Evolutionary conservation across 2,888 invertebrate genomes (phyloP), one percentile per base, ranked within the genome.

Genomic region (Clistopyga incitator): DNA sequence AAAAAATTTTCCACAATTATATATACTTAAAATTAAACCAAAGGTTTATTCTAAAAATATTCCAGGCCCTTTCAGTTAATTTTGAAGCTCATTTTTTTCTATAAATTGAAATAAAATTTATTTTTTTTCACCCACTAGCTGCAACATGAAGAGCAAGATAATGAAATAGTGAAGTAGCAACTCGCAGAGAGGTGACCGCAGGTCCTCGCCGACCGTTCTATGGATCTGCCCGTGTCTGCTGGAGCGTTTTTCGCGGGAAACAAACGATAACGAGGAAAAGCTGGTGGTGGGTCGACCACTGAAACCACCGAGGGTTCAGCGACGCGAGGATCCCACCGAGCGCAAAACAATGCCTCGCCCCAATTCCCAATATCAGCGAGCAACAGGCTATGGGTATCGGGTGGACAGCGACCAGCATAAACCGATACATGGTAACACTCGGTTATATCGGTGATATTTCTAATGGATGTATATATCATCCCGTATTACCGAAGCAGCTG

Each of bases 311-410:
- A 50, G 71, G 81, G 81, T 82, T 77, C 67, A 86, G 52, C 82
- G 83, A 71, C 78, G 86, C 84, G 80, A 78, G 81, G 68, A 68
- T 81, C 34, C 82, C 83, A 75, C 82, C 78, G 81, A 84, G 84
- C 83, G 85, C 82, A 81, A 85, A 86, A 86, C 86, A 88, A 88
- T 88, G 78, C 79, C 83, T 86, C 84, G 88, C 86, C 87, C 88
- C 86, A 88, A 88, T 88, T 88, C 85, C 84, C 86, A 88, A 87
- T 38, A 38, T 88, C 88, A 86, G 82, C 81, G 78, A 86, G 86
- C 87, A 87, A 87, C 87, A 87, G 87, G 86, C 86, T 81, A 71
- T 74, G 83, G 72, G 67, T 77, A 70, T 52, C 78, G 77, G 67
- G 68, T 45, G 23, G 70, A 65, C 68, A 64, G 20, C 47, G 77